Evolutionary conservation across 1,140 invertebrate species (phyloP).

Genomic region (Onthophagus taurus): DNA sequence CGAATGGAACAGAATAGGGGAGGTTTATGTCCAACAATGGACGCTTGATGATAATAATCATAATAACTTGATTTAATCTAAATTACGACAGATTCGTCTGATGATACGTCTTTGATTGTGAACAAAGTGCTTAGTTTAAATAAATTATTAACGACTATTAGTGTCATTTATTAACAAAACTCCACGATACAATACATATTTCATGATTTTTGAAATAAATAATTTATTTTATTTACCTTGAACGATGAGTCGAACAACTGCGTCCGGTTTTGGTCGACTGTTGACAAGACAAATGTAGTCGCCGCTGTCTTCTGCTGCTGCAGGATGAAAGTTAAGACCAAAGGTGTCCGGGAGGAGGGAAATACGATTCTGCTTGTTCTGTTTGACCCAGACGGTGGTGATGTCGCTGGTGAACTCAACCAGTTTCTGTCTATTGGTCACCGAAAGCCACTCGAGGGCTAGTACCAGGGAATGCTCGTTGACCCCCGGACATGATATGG

Average conservation of each 20-base stretch:
- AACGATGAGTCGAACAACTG: slow-evolving; percentile 52
- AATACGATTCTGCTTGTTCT: slow-evolving; percentile 42
- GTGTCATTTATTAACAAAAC: not conserved
- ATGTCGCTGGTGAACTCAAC: slow-evolving; percentile 45
- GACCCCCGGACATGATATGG: slow-evolving; percentile 54
- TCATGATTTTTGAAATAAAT: not conserved
- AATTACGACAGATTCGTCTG: too few relatives aligned
- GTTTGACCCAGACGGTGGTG: slow-evolving; percentile 44
- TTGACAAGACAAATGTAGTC: slow-evolving; percentile 60
- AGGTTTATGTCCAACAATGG: too few relatives aligned
- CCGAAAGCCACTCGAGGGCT: slow-evolving; percentile 50
- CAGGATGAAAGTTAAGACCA: slow-evolving; percentile 52
- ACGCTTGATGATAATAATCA: too few relatives aligned
- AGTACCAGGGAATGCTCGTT: slow-evolving; percentile 52
- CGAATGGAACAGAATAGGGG: too few relatives aligned
- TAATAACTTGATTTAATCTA: too few relatives aligned
- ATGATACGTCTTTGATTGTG: too few relatives aligned
- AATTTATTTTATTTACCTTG: slow-evolving; percentile 44
- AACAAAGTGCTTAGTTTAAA: too few relatives aligned
- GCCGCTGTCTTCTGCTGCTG: slow-evolving; percentile 50
- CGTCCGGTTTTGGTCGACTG: slow-evolving; percentile 51
- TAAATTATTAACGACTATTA: not conserved
- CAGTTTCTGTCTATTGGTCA: slow-evolving; percentile 31
- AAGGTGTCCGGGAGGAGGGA: slow-evolving; percentile 51
- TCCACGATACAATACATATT: not conserved